Evolutionary conservation across 2,888 invertebrate genomes (phyloP).

Genomic region (Horisme vitalbata): DNA sequence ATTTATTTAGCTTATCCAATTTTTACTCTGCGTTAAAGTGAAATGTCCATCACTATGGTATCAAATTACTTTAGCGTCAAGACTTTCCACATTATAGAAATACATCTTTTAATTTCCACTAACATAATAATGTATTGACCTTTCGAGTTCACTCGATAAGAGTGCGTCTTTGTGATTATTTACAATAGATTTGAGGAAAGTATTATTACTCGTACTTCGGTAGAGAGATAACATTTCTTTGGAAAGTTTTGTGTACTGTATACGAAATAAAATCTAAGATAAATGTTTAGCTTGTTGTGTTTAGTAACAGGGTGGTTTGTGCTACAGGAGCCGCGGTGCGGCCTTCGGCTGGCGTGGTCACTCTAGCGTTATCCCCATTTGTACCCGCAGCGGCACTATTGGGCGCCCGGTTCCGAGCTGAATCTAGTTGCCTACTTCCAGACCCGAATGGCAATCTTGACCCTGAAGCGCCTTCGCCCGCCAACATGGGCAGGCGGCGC

Average conservation of each 20-base stretch:
- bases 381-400: constrained; percentile 89
- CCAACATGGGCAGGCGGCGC: constrained; percentile 95
- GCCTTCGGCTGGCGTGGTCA: constrained; percentile 83
- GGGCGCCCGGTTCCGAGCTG: constrained; percentile 91
- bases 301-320: constrained; percentile 79
- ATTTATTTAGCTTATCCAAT: too few species aligned
- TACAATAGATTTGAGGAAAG: constrained; percentile 1
- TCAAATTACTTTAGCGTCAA: constrained; percentile 18
- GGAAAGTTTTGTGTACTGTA: constrained; percentile 14
- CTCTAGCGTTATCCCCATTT: constrained; percentile 84
- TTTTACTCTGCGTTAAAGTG: neutral
- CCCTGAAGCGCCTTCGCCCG: constrained; percentile 90
- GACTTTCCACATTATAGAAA: constrained; percentile 13
- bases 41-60: constrained; percentile 12
- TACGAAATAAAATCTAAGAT: constrained; percentile 1
- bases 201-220: neutral
- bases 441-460: constrained; percentile 93
- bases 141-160: constrained; percentile 1
- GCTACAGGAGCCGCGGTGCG: constrained; percentile 83
- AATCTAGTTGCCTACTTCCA: constrained; percentile 90
- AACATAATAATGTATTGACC: constrained; percentile 1
- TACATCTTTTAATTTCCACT: constrained; percentile 15
- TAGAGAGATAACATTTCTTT: constrained; percentile 16
- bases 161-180: neutral
- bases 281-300: constrained; percentile 14